Conservation (phyloP, 2,797 vertebrate species). For the Crenuchus spilurus region DNA sequence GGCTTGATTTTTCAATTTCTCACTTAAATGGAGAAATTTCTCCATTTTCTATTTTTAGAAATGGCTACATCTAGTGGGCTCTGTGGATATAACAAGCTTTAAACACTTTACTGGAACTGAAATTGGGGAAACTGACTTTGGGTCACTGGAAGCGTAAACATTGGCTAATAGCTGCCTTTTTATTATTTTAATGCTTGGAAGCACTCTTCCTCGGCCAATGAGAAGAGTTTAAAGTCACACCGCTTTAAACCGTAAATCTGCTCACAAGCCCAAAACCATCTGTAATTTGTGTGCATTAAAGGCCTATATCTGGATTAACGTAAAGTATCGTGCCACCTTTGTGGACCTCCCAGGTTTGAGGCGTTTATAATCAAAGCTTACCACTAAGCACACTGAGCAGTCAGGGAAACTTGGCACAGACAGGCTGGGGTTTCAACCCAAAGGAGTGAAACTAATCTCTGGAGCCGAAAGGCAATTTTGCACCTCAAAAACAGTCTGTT, state of each 20-base stretch:
- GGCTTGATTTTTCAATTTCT: neutral
- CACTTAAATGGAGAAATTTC: too few species aligned
- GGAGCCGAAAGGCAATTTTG: constrained; percentile 64
- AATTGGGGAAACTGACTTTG: constrained; percentile 3
- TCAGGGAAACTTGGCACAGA: constrained; percentile 38
- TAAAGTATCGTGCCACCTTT: constrained; percentile 44
- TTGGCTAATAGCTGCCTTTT: constrained; percentile 24
- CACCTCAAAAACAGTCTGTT: constrained; percentile 64
- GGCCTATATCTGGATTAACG: constrained; percentile 44
- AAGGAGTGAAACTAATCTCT: constrained; percentile 54
- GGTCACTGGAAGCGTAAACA: constrained; percentile 9
- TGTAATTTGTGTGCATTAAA: constrained; percentile 48
- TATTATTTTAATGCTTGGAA: constrained; percentile 15
- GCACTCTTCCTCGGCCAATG: neutral
- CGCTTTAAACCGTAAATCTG: constrained; percentile 35
- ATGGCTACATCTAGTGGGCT: constrained; percentile 71
- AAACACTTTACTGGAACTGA: neutral
- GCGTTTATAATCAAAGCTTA: constrained; percentile 39
- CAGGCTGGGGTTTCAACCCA: constrained; percentile 37
- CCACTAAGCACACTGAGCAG: constrained; percentile 32
- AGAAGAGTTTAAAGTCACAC: constrained; percentile 6
- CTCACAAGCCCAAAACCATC: constrained; percentile 28
- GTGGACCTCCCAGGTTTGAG: constrained; percentile 46
- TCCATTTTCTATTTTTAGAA: too few species aligned
- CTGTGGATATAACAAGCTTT: neutral